phyloP scores from a whole-genome alignment of 2,797 vertebrate species.

The Microctenopoma lineatum region DNA sequence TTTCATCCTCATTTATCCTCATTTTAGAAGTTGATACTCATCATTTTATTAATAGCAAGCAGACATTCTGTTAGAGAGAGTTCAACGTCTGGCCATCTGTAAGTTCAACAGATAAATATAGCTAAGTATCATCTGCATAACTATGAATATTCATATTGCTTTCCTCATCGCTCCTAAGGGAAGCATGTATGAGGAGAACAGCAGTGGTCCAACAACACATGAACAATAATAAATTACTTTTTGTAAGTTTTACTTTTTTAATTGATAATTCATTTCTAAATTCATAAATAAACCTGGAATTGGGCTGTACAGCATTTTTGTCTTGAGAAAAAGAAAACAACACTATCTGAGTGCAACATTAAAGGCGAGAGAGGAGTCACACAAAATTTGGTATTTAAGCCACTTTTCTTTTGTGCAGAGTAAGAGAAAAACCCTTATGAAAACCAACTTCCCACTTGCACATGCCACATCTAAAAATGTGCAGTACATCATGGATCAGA shows the following conservation, averaged over 20 bases:
- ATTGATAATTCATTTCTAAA: slow-evolving; percentile 38
- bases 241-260: slow-evolving; percentile 29
- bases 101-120: too few relatives aligned
- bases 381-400: slow-evolving; percentile 29
- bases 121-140: too few relatives aligned
- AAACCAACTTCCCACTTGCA: slow-evolving; percentile 54
- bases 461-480: slow-evolving; percentile 43
- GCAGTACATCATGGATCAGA: slow-evolving; percentile 41
- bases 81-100: too few relatives aligned
- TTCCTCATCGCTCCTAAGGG: too few relatives aligned
- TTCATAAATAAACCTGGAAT: slow-evolving; percentile 41
- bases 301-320: slow-evolving; percentile 22
- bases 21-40: too few relatives aligned
- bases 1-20: too few relatives aligned
- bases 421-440: slow-evolving; percentile 39
- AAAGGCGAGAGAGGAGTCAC: slow-evolving; percentile 34
- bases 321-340: neutral
- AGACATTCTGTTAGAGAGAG: too few relatives aligned
- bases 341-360: slow-evolving; percentile 29
- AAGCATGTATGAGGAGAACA: too few relatives aligned
- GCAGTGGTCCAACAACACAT: neutral
- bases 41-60: too few relatives aligned
- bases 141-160: too few relatives aligned
- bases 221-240: slow-evolving; percentile 48
- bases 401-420: slow-evolving; percentile 34